Conservation (phyloP, 2,113 vertebrate species). For the Anolis carolinensis region DNA sequence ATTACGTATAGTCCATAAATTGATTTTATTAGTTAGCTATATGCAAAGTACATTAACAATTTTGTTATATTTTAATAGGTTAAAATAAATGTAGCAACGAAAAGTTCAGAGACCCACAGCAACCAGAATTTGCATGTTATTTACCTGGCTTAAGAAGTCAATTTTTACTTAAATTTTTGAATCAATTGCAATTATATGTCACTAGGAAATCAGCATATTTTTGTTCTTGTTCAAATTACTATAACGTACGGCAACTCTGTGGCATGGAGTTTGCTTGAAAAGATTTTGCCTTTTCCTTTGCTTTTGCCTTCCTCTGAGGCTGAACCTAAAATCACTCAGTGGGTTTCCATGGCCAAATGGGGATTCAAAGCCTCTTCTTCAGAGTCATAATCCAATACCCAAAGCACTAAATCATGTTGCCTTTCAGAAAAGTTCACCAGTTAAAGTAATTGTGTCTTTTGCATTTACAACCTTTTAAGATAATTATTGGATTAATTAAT, state of each 20-base stretch:
- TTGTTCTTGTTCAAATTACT: too few species aligned
- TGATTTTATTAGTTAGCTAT: slow-evolving; percentile 19
- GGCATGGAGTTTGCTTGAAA: too few species aligned
- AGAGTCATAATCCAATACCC: too few species aligned
- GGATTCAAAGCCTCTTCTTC: too few species aligned
- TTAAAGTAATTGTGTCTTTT: background rate
- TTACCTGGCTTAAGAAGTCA: slow-evolving; percentile 1
- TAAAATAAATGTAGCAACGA: background rate
- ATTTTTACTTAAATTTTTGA: slow-evolving; percentile 21
- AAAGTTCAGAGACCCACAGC: background rate
- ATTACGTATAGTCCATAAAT: background rate
- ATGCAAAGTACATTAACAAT: background rate
- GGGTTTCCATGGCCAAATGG: too few species aligned
- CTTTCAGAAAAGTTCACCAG: background rate
- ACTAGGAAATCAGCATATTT: background rate
- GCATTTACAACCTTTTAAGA: slow-evolving; percentile 9
- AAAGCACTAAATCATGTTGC: too few species aligned
- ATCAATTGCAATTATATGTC: slow-evolving; percentile 20
- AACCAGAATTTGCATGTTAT: slow-evolving; percentile 16
- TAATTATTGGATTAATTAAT: slow-evolving; percentile 24
- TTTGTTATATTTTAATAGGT: background rate
- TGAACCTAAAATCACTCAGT: too few species aligned
- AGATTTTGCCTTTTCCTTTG: too few species aligned
- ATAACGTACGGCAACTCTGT: too few species aligned
- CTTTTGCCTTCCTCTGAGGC: too few species aligned